Conservation (phyloP, 1,140 invertebrate genomes). For the Drosophila parvula region DNA sequence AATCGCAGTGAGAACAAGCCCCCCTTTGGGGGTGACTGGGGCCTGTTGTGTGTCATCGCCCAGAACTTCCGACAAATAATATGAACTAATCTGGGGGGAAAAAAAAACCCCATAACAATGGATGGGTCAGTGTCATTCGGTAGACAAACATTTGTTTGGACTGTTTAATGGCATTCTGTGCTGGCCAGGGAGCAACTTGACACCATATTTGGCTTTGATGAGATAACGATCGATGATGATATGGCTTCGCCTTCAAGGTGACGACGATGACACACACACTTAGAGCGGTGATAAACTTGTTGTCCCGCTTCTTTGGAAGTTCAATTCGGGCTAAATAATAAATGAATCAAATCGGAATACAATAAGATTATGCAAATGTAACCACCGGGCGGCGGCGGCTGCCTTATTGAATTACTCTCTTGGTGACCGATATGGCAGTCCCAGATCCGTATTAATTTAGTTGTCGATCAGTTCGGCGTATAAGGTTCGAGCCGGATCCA, state of each 20-base stretch:
- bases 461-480: conserved; percentile 16
- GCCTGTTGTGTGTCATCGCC: conserved; percentile 12
- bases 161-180: conserved; percentile 25
- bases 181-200: conserved; percentile 25
- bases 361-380: conserved; percentile 68
- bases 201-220: conserved; percentile 56
- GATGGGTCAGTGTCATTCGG: not conserved
- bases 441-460: conserved; percentile 37
- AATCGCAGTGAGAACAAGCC: not conserved
- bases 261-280: conserved; percentile 67
- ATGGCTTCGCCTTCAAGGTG: conserved; percentile 16
- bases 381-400: conserved; percentile 1
- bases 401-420: conserved; percentile 39
- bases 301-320: conserved; percentile 53
- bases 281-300: conserved; percentile 47
- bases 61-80: not conserved
- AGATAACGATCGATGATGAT: conserved; percentile 54
- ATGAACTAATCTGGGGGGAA: not conserved
- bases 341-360: conserved; percentile 58
- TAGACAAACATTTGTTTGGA: conserved; percentile 38
- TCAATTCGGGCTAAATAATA: conserved; percentile 49
- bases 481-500: conserved; percentile 12
- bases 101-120: conserved; percentile 6
- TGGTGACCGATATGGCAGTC: conserved; percentile 12
- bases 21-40: too few relatives aligned